These are phyloP conservation scores for Crotalus viridis DNA, from an alignment of 2,113 vertebrate genomes.

Conservation along the genomic window DNA sequence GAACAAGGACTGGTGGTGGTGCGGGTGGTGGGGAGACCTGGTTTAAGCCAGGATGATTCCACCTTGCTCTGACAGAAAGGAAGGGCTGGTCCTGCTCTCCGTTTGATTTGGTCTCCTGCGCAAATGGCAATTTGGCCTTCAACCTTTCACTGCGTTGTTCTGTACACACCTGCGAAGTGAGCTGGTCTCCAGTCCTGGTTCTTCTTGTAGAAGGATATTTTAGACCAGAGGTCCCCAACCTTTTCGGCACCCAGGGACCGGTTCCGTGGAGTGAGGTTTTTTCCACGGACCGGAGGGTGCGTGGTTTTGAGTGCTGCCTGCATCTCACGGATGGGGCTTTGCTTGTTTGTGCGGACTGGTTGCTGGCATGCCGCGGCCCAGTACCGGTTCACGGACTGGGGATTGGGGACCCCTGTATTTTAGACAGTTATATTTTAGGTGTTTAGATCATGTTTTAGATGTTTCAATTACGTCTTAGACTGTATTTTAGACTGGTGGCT, in stretches of 20 bases:
- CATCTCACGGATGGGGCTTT: too few relatives aligned
- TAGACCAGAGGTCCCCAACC: too few relatives aligned
- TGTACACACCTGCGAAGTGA: not conserved
- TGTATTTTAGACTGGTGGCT: too few relatives aligned
- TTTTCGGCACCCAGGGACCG: too few relatives aligned
- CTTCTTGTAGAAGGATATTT: not conserved
- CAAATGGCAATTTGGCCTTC: not conserved
- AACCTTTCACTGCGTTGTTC: not conserved
- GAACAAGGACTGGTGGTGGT: accelerated
- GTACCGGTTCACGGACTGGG: accelerated
- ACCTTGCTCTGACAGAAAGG: not conserved
- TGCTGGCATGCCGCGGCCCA: too few relatives aligned
- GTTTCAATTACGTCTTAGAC: not conserved
- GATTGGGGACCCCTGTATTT: too few relatives aligned
- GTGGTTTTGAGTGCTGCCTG: too few relatives aligned
- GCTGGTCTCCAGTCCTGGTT: not conserved
- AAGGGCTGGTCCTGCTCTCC: not conserved
- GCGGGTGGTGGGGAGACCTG: not conserved
- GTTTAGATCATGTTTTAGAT: too few relatives aligned
- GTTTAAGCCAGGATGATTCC: not conserved
- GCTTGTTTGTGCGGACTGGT: too few relatives aligned
- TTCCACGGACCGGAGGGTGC: too few relatives aligned
- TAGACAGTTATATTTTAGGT: too few relatives aligned
- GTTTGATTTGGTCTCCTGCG: not conserved
- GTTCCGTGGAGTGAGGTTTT: too few relatives aligned